Evolutionary conservation across 1,140 invertebrate species (phyloP), one percentile per base, ranked within the genome.

Genomic region (Araneus ventricosus): DNA sequence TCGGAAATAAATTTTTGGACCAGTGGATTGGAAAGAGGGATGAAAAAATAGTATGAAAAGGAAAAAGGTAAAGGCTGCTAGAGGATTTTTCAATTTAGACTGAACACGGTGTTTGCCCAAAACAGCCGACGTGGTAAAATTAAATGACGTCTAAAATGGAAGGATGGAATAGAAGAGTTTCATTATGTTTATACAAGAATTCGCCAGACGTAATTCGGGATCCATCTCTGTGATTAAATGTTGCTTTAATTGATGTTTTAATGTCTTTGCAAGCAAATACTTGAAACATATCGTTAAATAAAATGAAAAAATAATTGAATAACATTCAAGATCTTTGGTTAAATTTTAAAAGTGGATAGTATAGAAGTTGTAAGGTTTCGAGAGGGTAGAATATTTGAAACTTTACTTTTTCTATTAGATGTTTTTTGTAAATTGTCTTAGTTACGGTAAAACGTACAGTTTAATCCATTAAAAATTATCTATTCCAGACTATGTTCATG

Each of bases 151-250:
- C 80, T 82, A 52, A 45, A 82, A 45, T 41, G 24, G 37, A 27
- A n/a, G 39, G 67, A 30, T 34, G 67, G 67, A 75, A 75, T 75
- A 20, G 34, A 52, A 52, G 37, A 82, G 80, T 41, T 45, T 82
- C 37, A 41, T 82, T 82, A 45, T n/a, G 63, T 30, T 67, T 7
- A 10, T 8, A n/a, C 63, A 6, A 30, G 7, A n/a, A 67, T 67
- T 67, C 41, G 39, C 8, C 24, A 7, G 27, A 52, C 22, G 39
- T 20, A 45, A 82, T 82, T 82, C 80, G 5, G 24, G 45, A 82
- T 82, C 80, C 80, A 82, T 82, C 45, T 82, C 80, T 82, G 27
- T 82, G 80, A 82, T 82, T 82, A 82, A 82, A 45, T 82, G 80
- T n/a, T 37, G 75, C 6, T 4, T 30, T 20, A n/a, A 8, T 27